Evolutionary conservation across 30 jellyfish, hydroid and myxozoan genomes (phyloP).

Genomic region (Clytia hemisphaerica): DNA sequence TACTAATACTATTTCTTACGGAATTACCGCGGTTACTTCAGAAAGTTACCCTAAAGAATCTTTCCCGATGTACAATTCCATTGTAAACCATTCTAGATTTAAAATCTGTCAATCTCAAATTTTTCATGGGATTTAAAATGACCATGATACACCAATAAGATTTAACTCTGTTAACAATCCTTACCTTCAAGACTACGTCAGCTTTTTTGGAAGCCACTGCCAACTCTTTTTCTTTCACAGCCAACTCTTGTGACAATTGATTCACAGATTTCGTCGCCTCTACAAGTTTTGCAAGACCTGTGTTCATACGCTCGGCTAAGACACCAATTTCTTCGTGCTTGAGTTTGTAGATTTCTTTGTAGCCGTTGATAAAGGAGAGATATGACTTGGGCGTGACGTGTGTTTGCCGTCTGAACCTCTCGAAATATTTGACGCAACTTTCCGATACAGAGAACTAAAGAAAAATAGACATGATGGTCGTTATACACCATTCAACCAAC

Average conservation of each 20-base stretch:
- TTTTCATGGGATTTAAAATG: too few relatives aligned
- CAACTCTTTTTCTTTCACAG: conserved; percentile 74
- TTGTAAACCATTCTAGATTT: too few relatives aligned
- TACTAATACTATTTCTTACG: too few relatives aligned
- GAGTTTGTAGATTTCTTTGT: conserved; percentile 51
- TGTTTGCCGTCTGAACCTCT: conserved; percentile 83
- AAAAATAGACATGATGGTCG: too few relatives aligned
- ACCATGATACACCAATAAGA: too few relatives aligned
- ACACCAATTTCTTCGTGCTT: conserved; percentile 56
- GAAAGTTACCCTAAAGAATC: too few relatives aligned
- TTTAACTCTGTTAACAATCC: too few relatives aligned
- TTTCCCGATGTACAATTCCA: too few relatives aligned
- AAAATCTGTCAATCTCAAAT: too few relatives aligned
- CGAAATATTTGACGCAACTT: conserved; percentile 56
- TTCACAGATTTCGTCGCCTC: conserved; percentile 82
- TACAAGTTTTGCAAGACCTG: conserved; percentile 66
- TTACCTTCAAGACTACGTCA: conserved; percentile 72
- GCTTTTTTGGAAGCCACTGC: conserved; percentile 86
- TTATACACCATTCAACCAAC: too few relatives aligned
- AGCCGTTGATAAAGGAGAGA: conserved; percentile 67
- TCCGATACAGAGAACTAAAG: conserved; percentile 61
- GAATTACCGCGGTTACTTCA: too few relatives aligned
- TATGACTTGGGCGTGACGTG: conserved; percentile 91
- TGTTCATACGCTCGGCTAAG: conserved; percentile 69
- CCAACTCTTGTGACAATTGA: conserved; percentile 67